Evolutionary conservation across 2,888 invertebrate species (phyloP), one percentile per base, ranked within the genome.

Genomic region (Lithophane ornitopus): DNA sequence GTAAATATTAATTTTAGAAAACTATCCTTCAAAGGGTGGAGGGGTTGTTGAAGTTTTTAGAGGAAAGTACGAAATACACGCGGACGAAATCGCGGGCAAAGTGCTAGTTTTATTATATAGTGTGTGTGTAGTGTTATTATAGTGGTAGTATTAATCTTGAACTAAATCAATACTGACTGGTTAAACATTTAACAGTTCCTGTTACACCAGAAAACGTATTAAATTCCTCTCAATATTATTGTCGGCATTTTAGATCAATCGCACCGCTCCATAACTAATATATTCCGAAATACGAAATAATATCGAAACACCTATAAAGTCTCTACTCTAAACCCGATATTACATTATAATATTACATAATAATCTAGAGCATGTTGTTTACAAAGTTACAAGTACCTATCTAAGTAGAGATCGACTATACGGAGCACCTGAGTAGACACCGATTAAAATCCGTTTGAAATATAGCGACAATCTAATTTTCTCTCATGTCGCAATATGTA

Each of bases 291-390:
- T 74, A 68, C 28, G 58, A 69, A 65, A 70, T 59, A 59, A 28
- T 71, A 65, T 59, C 26, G 34, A 77, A 54, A 72, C 46, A 54
- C 41, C 46, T 12, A 61, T 69, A 82, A 59, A 69, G 19, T 65
- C 12, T 59, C 58, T 44, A 71, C 52, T 68, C 22, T 49, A 78
- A 73, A 66, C 73, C 39, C 39, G 69, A 73, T 73, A 81, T 81
- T 67, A 66, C 54, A 65, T 72, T 71, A 80, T 49, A 65, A 54
- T 2, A n/a, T 81, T 81, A 82, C 78, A 74, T 81, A 82, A 81
- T 44, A 81, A 77, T 78, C 58, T 82, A 46, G 82, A 82, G 61
- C 74, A 74, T 26, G 82, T 81, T 71, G 58, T 74, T 79, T 66
- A 82, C 81, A 68, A 78, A 82, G 63, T 71, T 59, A 28, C 54